These are phyloP conservation scores for Neoscelio sp. DNA, from an alignment of 2,888 invertebrate species.

Conservation along the genomic window DNA sequence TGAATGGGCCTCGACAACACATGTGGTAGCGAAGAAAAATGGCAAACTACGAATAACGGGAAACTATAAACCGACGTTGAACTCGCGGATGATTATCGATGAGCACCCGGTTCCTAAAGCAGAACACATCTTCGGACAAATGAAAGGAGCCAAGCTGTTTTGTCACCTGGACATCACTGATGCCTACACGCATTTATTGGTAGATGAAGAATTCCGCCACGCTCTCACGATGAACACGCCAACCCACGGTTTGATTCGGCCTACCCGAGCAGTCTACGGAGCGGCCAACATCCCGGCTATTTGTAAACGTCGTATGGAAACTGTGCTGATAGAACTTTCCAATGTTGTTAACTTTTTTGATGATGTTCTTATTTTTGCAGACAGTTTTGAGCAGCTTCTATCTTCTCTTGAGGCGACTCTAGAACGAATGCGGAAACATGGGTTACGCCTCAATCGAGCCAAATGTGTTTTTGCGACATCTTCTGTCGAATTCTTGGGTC, in stretches of 20 bases:
- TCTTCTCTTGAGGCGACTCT: slow-evolving; percentile 5
- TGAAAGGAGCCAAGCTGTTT: slow-evolving; percentile 27
- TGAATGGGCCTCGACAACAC: slow-evolving; percentile 45
- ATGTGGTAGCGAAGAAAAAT: slow-evolving; percentile 32
- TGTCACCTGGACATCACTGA: slow-evolving; percentile 18
- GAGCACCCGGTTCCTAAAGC: slow-evolving; percentile 48
- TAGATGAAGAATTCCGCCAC: slow-evolving; percentile 40
- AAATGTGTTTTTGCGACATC: slow-evolving; percentile 22
- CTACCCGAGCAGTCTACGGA: slow-evolving; percentile 41
- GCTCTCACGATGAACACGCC: slow-evolving; percentile 47
- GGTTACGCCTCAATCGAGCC: slow-evolving; percentile 12
- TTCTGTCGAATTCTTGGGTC: slow-evolving; percentile 13
- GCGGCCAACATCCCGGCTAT: slow-evolving; percentile 19
- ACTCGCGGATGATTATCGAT: slow-evolving; percentile 47
- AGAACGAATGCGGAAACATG: slow-evolving; percentile 16
- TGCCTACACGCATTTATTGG: slow-evolving; percentile 44
- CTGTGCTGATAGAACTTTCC: slow-evolving; percentile 7
- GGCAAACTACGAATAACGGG: slow-evolving; percentile 30
- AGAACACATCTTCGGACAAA: slow-evolving; percentile 41
- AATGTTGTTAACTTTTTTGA: slow-evolving; percentile 44
- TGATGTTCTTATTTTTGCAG: slow-evolving; percentile 30
- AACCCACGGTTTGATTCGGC: slow-evolving; percentile 48
- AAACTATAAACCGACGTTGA: slow-evolving; percentile 49
- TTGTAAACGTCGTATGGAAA: slow-evolving; percentile 36
- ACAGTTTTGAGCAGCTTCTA: slow-evolving; percentile 18